A percentile compares a stretch with the other conserved stretches of the same genome.
phyloP scores from a whole-genome alignment of 2,113 vertebrate genomes.

The Arizona elegans region DNA sequence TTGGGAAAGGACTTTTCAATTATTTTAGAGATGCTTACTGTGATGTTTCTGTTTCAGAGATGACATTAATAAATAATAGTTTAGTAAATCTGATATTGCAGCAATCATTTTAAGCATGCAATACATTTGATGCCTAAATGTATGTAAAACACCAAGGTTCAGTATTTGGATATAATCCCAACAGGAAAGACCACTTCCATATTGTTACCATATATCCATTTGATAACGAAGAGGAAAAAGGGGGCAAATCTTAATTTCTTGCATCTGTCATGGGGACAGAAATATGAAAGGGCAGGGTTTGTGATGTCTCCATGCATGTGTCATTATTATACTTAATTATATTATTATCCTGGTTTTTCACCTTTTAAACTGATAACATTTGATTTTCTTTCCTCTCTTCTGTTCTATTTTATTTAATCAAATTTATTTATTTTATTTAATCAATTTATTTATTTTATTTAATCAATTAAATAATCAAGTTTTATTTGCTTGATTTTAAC shows the following conservation, averaged over 20 bases:
- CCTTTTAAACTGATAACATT: not conserved
- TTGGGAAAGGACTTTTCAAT: not conserved
- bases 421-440: too few relatives aligned
- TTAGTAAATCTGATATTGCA: not conserved
- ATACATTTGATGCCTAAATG: not conserved
- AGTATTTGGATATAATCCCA: not conserved
- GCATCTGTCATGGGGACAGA: not conserved
- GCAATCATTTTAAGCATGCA: not conserved
- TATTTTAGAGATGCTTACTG: not conserved
- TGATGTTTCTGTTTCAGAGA: not conserved
- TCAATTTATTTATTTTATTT: too few relatives aligned
- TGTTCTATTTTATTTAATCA: not conserved
- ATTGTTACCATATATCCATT: not conserved
- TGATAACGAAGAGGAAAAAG: not conserved
- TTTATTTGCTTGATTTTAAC: not conserved
- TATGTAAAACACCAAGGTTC: not conserved
- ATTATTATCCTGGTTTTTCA: not conserved
- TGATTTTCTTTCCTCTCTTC: not conserved
- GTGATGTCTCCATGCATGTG: not conserved
- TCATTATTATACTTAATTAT: not conserved
- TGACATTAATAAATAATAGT: not conserved
- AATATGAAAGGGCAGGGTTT: not conserved
- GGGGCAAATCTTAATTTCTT: not conserved
- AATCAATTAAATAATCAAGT: too few relatives aligned
- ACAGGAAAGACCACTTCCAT: not conserved